Percentiles rank a stretch among this genome's conserved stretches.
Evolutionary conservation across 2,113 vertebrate genomes (phyloP).

Genomic region (Serinus canaria): DNA sequence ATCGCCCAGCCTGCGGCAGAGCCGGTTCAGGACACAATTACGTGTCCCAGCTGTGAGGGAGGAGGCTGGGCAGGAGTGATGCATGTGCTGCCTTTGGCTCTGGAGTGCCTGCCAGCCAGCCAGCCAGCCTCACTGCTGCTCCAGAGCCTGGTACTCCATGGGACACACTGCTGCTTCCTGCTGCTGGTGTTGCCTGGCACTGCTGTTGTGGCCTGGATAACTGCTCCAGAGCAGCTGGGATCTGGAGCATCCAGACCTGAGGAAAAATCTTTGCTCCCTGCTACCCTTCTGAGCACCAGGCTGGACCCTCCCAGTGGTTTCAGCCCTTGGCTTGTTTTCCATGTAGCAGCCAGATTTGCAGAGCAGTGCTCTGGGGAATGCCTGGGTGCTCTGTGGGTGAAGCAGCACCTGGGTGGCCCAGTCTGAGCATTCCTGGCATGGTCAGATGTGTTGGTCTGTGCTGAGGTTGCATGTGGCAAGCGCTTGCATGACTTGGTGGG

Average conservation of each 20-base stretch:
- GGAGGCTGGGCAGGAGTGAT: not conserved
- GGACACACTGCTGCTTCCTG: not conserved
- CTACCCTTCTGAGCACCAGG: accelerated
- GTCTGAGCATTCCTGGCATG: not conserved
- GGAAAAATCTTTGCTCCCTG: not conserved
- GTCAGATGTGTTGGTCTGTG: not conserved
- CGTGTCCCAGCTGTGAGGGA: not conserved
- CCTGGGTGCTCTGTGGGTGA: not conserved
- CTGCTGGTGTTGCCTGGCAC: not conserved
- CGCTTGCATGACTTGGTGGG: accelerated
- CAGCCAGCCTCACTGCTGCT: not conserved
- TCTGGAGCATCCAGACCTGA: not conserved
- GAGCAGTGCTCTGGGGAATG: not conserved
- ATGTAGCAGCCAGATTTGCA: not conserved
- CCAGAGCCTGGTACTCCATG: not conserved
- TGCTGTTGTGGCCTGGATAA: not conserved
- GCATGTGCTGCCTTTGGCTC: not conserved
- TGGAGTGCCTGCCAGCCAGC: not conserved
- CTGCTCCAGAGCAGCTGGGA: not conserved
- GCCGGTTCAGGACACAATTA: not conserved
- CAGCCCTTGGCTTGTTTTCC: not conserved
- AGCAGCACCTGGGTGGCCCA: not conserved
- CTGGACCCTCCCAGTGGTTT: not conserved
- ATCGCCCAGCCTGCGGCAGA: not conserved
- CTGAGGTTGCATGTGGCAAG: not conserved